Conservation (phyloP, 2,888 invertebrate genomes). For the Rapana venosa region DNA sequence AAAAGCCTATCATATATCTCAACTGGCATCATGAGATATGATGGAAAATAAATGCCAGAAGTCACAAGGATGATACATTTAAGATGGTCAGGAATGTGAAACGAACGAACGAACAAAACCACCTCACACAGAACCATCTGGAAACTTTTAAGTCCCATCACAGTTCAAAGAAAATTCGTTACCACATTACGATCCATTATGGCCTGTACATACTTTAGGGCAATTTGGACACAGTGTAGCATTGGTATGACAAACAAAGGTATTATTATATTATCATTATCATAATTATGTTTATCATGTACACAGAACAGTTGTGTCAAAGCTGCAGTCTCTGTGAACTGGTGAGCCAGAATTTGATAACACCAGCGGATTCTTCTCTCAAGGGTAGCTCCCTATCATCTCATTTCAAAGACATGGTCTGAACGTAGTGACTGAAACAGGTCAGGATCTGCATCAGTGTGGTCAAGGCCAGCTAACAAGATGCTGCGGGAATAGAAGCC, state of each 20-base stretch:
- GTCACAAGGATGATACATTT: too few relatives aligned
- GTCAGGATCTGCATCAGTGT: background rate
- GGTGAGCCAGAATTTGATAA: background rate
- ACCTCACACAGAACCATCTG: too few relatives aligned
- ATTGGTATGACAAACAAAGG: too few relatives aligned
- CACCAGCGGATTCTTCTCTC: background rate
- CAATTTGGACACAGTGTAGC: background rate
- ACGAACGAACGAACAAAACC: too few relatives aligned
- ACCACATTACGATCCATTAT: background rate
- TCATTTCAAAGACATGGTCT: background rate
- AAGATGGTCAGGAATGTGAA: too few relatives aligned
- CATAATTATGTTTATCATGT: background rate
- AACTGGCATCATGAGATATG: too few relatives aligned
- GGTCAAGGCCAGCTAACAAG: background rate
- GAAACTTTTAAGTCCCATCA: too few relatives aligned
- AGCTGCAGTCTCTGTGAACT: constrained; percentile 2
- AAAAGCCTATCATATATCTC: too few relatives aligned
- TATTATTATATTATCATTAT: background rate
- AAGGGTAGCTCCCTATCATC: background rate
- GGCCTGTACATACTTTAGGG: background rate
- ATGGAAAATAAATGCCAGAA: too few relatives aligned
- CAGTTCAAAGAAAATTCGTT: background rate
- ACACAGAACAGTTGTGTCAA: background rate
- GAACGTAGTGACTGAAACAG: background rate
- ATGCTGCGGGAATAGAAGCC: background rate